Evolutionary conservation across 2,113 vertebrate species (phyloP).

Genomic region (Epinephelus fuscoguttatus): DNA sequence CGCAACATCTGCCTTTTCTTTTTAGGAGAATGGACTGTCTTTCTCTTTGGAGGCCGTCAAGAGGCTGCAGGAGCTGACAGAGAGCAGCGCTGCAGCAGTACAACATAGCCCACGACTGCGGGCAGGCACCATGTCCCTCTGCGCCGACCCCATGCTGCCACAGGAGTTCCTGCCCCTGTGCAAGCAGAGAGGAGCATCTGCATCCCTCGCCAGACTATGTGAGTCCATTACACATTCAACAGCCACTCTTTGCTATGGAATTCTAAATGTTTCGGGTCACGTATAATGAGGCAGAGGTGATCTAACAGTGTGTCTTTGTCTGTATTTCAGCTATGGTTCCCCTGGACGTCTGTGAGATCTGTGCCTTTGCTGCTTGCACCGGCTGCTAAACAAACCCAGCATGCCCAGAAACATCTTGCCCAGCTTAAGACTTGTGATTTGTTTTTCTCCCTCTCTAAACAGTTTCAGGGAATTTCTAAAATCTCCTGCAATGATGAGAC

Average conservation of each 20-base stretch:
- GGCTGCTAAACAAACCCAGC: slow-evolving; percentile 83
- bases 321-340: slow-evolving; percentile 70
- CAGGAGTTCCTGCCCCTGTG: slow-evolving; percentile 85
- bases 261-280: neutral
- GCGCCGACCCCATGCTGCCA: slow-evolving; percentile 80
- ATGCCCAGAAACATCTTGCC: slow-evolving; percentile 1
- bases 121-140: slow-evolving; percentile 46
- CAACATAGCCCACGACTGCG: slow-evolving; percentile 43
- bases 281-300: neutral
- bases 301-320: neutral
- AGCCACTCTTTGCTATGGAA: neutral
- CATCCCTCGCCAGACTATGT: slow-evolving; percentile 83
- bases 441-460: slow-evolving; percentile 16
- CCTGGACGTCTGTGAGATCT: slow-evolving; percentile 87
- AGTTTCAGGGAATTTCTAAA: neutral
- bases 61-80: slow-evolving; percentile 83
- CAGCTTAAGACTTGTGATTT: slow-evolving; percentile 46
- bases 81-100: neutral
- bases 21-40: slow-evolving; percentile 86
- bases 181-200: slow-evolving; percentile 64
- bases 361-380: slow-evolving; percentile 89
- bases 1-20: neutral
- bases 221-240: slow-evolving; percentile 35
- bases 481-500: neutral
- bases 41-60: slow-evolving; percentile 87